Base-by-base conservation (phyloP, 2,888 invertebrate genomes). In the Cataglyphis livida region DNA sequence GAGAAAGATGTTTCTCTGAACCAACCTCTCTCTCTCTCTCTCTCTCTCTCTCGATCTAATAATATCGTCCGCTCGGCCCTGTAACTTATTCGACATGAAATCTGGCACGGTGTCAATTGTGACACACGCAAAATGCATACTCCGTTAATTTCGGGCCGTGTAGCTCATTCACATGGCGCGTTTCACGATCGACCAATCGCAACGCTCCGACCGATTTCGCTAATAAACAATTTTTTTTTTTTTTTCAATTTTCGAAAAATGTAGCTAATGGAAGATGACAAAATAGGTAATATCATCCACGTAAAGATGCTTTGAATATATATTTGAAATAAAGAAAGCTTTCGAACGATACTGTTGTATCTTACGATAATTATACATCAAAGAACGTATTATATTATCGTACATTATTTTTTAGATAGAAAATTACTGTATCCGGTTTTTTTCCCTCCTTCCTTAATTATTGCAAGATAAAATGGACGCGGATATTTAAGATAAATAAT, bases 31-130 rank as follows among this genome's bases (percentile, higher is more conserved):
- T 28, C 25, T 28, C 25, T 28, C 1, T 32, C 32, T 32, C 32
- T 32, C 6, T 0, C 32, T 35, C 32, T 35, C 32, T 6, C 32
- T 4, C 6, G n/a, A 66, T 90, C 90, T 91, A 91, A 88, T 88
- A 91, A 91, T 91, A 91, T 38, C 81, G 32, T 38, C 65, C 68
- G 84, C 54, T 54, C 84, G 90, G 83, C 91, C 91, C 90, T 91
- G 90, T 88, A 88, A 82, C 88, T 91, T 73, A 83, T 89, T 76
- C 81, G 82, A 87, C 88, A 88, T 88, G 84, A 87, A 85, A 88
- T 83, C 83, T 91, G 91, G 91, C 91, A 85, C 41, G 32, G 41
- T 74, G 48, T 91, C 91, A 91, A 91, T 84, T 87, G 87, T 89
- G 83, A 84, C 86, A 85, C 66, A 81, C 82, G 73, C 51, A n/a